These are phyloP conservation scores for Lasioglossum pauxillum DNA, from an alignment of 2,888 invertebrate species.

Conservation along the genomic window DNA sequence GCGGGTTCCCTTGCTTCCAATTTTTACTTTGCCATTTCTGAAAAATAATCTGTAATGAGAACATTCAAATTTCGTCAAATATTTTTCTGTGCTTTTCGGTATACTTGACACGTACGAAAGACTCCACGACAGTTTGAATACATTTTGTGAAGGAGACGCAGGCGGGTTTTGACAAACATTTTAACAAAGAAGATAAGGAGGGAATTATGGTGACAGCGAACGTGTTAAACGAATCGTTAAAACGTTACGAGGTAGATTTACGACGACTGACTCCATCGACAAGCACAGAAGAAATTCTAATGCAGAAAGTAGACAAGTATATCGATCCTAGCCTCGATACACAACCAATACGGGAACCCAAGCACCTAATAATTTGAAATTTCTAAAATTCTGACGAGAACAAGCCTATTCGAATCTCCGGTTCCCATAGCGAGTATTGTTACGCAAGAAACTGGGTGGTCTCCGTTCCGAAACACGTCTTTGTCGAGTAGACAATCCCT, in stretches of 20 bases:
- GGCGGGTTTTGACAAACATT: too few relatives aligned
- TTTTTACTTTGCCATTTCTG: neutral
- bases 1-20: neutral
- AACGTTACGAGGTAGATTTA: too few relatives aligned
- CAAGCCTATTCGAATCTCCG: neutral
- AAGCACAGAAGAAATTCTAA: too few relatives aligned
- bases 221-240: too few relatives aligned
- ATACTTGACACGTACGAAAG: neutral
- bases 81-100: neutral
- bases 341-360: neutral
- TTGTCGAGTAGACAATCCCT: slow-evolving; percentile 19
- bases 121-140: too few relatives aligned
- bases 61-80: neutral
- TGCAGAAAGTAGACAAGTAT: too few relatives aligned
- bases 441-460: slow-evolving; percentile 75
- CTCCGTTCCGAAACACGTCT: slow-evolving; percentile 70
- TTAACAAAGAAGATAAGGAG: too few relatives aligned
- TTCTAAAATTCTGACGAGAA: too few relatives aligned
- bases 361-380: neutral
- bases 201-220: too few relatives aligned
- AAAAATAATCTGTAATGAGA: neutral
- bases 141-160: too few relatives aligned
- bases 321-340: too few relatives aligned
- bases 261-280: too few relatives aligned
- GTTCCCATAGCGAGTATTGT: slow-evolving; percentile 3